A percentile compares a stretch with the other conserved stretches of the same genome.
Evolutionary conservation across 2,888 invertebrate genomes (phyloP).

Genomic region (Melanostoma mellinum): DNA sequence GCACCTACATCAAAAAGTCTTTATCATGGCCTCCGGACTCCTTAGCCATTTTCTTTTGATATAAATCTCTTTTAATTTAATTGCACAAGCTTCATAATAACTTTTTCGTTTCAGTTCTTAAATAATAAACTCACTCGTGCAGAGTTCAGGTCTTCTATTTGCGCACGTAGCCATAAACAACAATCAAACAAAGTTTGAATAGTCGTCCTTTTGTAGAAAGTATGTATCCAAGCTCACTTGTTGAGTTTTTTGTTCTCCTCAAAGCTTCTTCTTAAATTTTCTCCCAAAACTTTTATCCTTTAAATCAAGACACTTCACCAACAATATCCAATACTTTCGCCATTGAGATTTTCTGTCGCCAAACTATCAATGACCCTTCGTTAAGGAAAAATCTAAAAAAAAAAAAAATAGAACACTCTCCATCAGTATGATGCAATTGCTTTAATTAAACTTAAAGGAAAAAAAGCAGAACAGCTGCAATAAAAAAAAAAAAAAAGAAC

Average conservation of each 20-base stretch:
- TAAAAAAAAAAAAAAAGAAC: too few relatives aligned
- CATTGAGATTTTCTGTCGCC: too few relatives aligned
- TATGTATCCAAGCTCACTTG: constrained; percentile 12
- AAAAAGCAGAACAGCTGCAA: constrained; percentile 21
- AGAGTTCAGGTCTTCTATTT: constrained; percentile 16
- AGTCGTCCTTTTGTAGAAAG: neutral
- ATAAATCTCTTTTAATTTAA: constrained; percentile 44
- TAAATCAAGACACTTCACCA: too few relatives aligned
- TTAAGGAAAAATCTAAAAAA: too few relatives aligned
- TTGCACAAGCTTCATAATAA: constrained; percentile 38
- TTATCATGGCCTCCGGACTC: constrained; percentile 2
- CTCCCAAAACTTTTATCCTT: too few relatives aligned
- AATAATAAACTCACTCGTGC: constrained; percentile 46
- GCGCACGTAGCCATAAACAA: constrained; percentile 42
- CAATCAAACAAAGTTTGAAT: constrained; percentile 31
- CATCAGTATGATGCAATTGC: constrained; percentile 25
- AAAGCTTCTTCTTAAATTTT: neutral
- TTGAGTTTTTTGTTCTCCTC: constrained; percentile 7
- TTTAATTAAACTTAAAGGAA: constrained; percentile 43
- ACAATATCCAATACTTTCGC: too few relatives aligned
- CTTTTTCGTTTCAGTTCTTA: constrained; percentile 41
- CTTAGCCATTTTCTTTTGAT: constrained; percentile 3
- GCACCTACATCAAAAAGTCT: neutral
- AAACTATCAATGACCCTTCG: too few relatives aligned
- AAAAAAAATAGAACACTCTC: too few relatives aligned